phyloP scores from a whole-genome alignment of 2,888 invertebrate genomes.

The Venusia cambrica region DNA sequence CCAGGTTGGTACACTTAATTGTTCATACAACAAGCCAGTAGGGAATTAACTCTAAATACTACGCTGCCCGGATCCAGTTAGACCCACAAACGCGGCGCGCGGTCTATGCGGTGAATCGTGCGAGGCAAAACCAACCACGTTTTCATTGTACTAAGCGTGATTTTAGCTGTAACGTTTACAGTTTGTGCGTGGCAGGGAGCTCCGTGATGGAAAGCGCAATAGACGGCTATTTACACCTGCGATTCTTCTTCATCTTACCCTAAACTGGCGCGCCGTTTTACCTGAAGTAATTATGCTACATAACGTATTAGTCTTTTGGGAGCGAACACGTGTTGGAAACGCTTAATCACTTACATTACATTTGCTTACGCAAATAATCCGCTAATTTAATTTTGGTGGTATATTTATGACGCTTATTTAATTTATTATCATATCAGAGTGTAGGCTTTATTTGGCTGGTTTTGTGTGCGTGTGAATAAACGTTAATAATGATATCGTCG shows the following conservation, averaged over 20 bases:
- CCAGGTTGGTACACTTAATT: slow-evolving; percentile 73
- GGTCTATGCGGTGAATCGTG: slow-evolving; percentile 42
- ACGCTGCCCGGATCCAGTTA: slow-evolving; percentile 64
- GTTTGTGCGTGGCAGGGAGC: slow-evolving; percentile 34
- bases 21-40: slow-evolving; percentile 77
- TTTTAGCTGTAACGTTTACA: slow-evolving; percentile 36
- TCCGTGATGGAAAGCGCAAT: slow-evolving; percentile 71
- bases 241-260: slow-evolving; percentile 78
- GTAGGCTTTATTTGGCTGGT: slow-evolving; percentile 65
- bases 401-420: slow-evolving; percentile 75
- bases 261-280: slow-evolving; percentile 71
- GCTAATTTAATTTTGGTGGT: slow-evolving; percentile 72
- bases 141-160: slow-evolving; percentile 46
- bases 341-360: slow-evolving; percentile 78
- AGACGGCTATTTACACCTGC: slow-evolving; percentile 75
- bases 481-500: slow-evolving; percentile 65
- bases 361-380: slow-evolving; percentile 76
- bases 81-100: slow-evolving; percentile 62
- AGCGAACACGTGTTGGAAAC: slow-evolving; percentile 72
- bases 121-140: slow-evolving; percentile 59
- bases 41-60: slow-evolving; percentile 76
- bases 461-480: slow-evolving; percentile 67
- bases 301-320: slow-evolving; percentile 79
- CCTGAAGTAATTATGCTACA: slow-evolving; percentile 76
- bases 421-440: slow-evolving; percentile 77